Evolutionary conservation across 1,140 invertebrate genomes (phyloP).

Genomic region (Neocloeon triangulifer): DNA sequence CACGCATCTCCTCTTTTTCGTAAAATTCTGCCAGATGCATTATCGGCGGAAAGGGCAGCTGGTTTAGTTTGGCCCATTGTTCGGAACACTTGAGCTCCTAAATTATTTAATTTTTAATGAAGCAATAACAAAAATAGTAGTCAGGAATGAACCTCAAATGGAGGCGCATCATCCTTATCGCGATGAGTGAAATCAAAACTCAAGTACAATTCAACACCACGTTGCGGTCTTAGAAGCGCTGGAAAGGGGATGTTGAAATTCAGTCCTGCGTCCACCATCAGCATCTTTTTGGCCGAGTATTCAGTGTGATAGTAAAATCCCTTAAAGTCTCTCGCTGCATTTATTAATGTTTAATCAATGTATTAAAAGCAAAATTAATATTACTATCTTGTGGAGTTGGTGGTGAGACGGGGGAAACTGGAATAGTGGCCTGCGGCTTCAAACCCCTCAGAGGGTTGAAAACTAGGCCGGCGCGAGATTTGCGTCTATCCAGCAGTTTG

Average conservation of each 20-base stretch:
- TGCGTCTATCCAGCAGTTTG: slow-evolving; percentile 14
- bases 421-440: slow-evolving; percentile 17
- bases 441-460: slow-evolving; percentile 24
- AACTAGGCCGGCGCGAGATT: slow-evolving; percentile 21
- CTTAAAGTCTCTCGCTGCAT: slow-evolving; percentile 17
- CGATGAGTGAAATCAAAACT: slow-evolving; percentile 25
- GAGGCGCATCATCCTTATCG: slow-evolving; percentile 16
- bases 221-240: slow-evolving; percentile 20
- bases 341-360: slow-evolving; percentile 1
- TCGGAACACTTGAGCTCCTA: slow-evolving; percentile 22
- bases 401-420: slow-evolving; percentile 18
- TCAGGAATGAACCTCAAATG: slow-evolving; percentile 18
- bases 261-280: slow-evolving; percentile 24
- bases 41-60: slow-evolving; percentile 22
- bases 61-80: slow-evolving; percentile 21
- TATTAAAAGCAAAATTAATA: slow-evolving; percentile 5
- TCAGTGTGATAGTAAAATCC: slow-evolving; percentile 19
- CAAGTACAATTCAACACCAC: slow-evolving; percentile 20
- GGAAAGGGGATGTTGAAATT: slow-evolving; percentile 26
- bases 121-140: neutral
- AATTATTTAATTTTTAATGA: slow-evolving; percentile 4
- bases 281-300: slow-evolving; percentile 20
- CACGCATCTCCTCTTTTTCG: slow-evolving; percentile 17
- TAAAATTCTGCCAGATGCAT: slow-evolving; percentile 16
- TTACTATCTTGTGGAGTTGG: slow-evolving; percentile 10